phyloP scores from a whole-genome alignment of 2,797 vertebrate species.

The Psittacula echo region DNA sequence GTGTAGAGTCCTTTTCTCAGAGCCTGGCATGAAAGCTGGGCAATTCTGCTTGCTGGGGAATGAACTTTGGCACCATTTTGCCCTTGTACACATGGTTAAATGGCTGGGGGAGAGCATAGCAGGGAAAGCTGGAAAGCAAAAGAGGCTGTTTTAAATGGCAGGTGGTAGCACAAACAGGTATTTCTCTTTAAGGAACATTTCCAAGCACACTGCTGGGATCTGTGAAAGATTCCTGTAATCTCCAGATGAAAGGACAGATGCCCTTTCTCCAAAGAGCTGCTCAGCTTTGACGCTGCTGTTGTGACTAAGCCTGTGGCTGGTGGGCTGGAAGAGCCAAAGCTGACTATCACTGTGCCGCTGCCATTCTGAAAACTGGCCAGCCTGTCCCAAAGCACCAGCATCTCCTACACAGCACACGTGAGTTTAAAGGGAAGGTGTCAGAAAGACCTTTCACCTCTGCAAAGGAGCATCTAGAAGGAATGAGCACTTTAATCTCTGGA shows the following conservation, averaged over 20 bases:
- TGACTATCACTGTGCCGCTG: neutral
- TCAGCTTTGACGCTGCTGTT: constrained; percentile 44
- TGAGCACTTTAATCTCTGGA: neutral
- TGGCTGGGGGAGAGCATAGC: neutral
- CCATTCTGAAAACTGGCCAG: neutral
- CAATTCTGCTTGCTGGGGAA: neutral
- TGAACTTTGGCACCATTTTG: neutral
- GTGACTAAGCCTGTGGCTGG: constrained; percentile 37
- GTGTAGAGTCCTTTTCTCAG: neutral
- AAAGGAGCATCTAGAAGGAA: neutral
- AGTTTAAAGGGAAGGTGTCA: neutral
- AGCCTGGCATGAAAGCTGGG: neutral
- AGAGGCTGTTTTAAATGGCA: constrained; percentile 9
- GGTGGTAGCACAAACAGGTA: constrained; percentile 21
- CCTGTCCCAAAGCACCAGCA: neutral
- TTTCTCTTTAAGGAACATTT: constrained; percentile 17
- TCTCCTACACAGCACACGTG: neutral
- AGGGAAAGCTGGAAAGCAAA: neutral
- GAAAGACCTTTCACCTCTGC: neutral
- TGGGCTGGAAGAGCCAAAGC: constrained; percentile 34
- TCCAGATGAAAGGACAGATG: constrained; percentile 57
- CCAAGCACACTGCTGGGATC: constrained; percentile 24
- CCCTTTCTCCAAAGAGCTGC: constrained; percentile 27
- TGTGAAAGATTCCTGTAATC: constrained; percentile 35
- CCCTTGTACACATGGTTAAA: neutral